These are phyloP conservation scores for Drosophila infuscata DNA, from an alignment of 2,888 invertebrate genomes.

Conservation along the genomic window DNA sequence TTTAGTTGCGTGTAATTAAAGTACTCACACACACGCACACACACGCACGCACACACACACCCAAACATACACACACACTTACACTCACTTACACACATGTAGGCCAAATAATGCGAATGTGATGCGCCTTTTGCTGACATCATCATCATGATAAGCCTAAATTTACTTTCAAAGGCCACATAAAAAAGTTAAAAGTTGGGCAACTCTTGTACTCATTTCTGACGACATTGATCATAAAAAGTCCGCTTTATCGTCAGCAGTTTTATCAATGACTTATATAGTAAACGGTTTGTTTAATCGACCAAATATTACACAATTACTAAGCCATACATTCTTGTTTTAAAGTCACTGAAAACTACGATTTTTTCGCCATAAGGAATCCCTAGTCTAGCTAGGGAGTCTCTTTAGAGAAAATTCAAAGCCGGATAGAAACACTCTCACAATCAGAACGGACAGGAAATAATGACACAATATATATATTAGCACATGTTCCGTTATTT, in stretches of 20 bases:
- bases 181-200: not conserved
- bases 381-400: not conserved
- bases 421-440: conserved; percentile 12
- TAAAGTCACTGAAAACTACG: not conserved
- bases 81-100: not conserved
- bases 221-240: conserved; percentile 9
- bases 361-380: conserved; percentile 1
- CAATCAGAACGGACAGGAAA: conserved; percentile 13
- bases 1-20: conserved; percentile 14
- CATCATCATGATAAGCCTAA: conserved; percentile 35
- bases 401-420: not conserved
- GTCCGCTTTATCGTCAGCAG: not conserved
- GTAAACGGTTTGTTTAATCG: conserved; percentile 12
- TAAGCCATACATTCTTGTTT: not conserved
- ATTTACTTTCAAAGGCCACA: conserved; percentile 6
- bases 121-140: conserved; percentile 47
- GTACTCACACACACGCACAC: not conserved
- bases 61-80: not conserved
- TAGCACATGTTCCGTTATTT: conserved; percentile 11
- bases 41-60: too few relatives aligned
- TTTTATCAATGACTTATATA: conserved; percentile 13
- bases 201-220: not conserved
- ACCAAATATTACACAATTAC: conserved; percentile 17
- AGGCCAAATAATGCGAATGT: not conserved
- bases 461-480: conserved; percentile 27